These are phyloP conservation scores for Trichomycterus rosablanca DNA, from an alignment of 2,113 vertebrate genomes.

Conservation along the genomic window DNA sequence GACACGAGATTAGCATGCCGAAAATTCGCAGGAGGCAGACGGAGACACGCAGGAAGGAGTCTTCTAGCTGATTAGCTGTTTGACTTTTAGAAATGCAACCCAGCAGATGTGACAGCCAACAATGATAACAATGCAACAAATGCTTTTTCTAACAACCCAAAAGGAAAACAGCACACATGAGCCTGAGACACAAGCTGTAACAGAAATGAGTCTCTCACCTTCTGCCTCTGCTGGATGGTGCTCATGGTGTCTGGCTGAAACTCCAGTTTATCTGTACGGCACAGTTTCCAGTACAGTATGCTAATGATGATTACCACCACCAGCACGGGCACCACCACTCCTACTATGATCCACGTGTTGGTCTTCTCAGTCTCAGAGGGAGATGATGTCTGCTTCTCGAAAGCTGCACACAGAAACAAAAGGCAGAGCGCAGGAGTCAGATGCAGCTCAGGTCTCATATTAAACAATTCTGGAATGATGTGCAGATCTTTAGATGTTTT, in stretches of 20 bases:
- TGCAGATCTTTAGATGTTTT: no score
- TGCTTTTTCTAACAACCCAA: no score
- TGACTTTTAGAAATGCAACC: slow-evolving; percentile 6
- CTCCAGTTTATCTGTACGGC: slow-evolving; percentile 93
- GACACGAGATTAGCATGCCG: slow-evolving; percentile 33
- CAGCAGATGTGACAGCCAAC: slow-evolving; percentile 10
- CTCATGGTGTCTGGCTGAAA: slow-evolving; percentile 92
- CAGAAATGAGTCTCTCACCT: slow-evolving; percentile 68
- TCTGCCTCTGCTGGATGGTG: slow-evolving; percentile 90
- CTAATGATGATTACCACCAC: slow-evolving; percentile 83
- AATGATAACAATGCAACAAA: slow-evolving; percentile 14
- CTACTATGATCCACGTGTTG: slow-evolving; percentile 90
- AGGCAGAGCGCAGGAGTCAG: no score
- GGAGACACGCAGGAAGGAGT: slow-evolving; percentile 19
- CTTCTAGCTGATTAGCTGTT: slow-evolving; percentile 23
- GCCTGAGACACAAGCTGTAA: no score
- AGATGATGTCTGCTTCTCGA: slow-evolving; percentile 74
- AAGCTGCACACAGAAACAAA: slow-evolving; percentile 62
- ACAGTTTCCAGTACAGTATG: slow-evolving; percentile 97
- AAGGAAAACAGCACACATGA: no score
- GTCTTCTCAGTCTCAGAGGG: slow-evolving; percentile 75
- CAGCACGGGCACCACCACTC: slow-evolving; percentile 83
- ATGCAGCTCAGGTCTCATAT: no score
- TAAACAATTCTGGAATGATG: no score
- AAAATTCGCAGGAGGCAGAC: slow-evolving; percentile 10